Percentiles rank a stretch among this genome's conserved stretches.
Conservation (phyloP, 2,113 vertebrate genomes). For the Regulus satrapa region DNA sequence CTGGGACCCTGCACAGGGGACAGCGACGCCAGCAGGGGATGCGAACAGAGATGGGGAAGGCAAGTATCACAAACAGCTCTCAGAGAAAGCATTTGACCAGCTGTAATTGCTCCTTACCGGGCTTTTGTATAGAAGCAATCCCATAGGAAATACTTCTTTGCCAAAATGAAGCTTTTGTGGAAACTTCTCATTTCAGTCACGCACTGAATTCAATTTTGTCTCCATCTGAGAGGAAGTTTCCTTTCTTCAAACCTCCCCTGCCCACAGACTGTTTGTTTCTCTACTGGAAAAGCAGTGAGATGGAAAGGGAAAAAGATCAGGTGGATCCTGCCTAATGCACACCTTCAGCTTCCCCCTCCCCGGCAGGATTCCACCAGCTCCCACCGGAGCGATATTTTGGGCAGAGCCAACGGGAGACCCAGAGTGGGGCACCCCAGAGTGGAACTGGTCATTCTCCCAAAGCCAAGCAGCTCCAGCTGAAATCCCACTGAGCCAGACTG, state of each 20-base stretch:
- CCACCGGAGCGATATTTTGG: not conserved
- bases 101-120: not conserved
- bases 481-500: not conserved
- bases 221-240: slow-evolving; percentile 1
- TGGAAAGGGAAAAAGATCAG: not conserved
- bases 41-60: not conserved
- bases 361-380: not conserved
- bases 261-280: not conserved
- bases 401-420: rapidly evolving
- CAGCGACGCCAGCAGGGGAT: not conserved
- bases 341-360: not conserved
- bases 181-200: slow-evolving; percentile 19
- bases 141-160: not conserved
- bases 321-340: not conserved
- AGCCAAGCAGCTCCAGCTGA: not conserved
- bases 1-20: not conserved
- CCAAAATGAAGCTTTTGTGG: slow-evolving; percentile 33
- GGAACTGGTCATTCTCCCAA: not conserved
- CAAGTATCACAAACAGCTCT: not conserved
- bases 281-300: not conserved
- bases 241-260: not conserved
- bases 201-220: slow-evolving; percentile 19
- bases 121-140: not conserved
- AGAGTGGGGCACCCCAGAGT: not conserved
- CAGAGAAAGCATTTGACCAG: not conserved